Evolutionary conservation across 2,113 vertebrate species (phyloP), one percentile per base, ranked within the genome.

Genomic region (Columba janthina): DNA sequence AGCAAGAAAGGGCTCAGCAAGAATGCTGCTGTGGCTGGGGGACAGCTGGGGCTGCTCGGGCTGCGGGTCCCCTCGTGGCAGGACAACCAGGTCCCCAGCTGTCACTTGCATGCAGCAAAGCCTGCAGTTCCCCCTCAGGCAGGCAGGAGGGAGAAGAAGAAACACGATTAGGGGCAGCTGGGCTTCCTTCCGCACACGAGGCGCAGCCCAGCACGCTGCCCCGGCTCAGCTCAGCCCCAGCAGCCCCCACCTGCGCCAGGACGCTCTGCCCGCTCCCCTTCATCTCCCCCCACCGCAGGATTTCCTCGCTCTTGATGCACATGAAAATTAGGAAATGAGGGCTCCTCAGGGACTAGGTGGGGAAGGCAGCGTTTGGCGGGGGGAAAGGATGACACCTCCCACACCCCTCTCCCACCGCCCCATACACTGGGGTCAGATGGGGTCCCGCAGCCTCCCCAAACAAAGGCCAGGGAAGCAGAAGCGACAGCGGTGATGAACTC

Each of bases 231-330:
- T 15, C 56, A 22, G 75, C 65, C 81, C 21, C 40, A 5, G 84
- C 83, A 64, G 51, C 29, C 32, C 62, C 46, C 1, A 9, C 57
- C 70, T 22, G 69, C 2, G 3, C 50, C 2, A 8, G 79, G 78
- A 90, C 75, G 40, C 84, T 57, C 76, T 34, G 85, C 76, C 60
- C 85, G 56, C 72, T 82, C 76, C 85, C 24, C 53, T 62, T 70
- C 44, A 31, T 66, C 67, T n/a, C 40, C 69, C 80, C 58, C 38
- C 16, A 1, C 34, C 92, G 89, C 94, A 96, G 96, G 96, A 95
- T 96, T 91, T 95, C 93, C 94, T 91, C 60, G 85, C 93, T 95
- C 76, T 88, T 94, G 94, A 97, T 87, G 93, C 50, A 44, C 75
- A 28, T 2, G 3, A 80, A 79, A 95, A 91, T 93, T 96, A 86